phyloP scores from a whole-genome alignment of 2,113 vertebrate species.

The Tretioscincus oriximinensis region DNA sequence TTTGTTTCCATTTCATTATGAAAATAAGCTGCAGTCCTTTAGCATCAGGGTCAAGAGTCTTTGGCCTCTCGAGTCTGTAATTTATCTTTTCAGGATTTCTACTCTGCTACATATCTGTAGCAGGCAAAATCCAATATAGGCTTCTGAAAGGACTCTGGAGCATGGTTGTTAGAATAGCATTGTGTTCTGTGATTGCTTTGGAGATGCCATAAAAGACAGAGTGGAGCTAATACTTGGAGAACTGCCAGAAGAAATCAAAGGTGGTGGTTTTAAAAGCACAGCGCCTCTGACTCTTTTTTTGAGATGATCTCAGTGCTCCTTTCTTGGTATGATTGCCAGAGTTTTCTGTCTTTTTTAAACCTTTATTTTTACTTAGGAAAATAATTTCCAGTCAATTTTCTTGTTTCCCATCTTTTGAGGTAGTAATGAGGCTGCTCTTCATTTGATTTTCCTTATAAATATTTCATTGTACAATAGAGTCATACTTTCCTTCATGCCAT shows the following conservation, averaged over 20 bases:
- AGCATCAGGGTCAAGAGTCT: slow-evolving; percentile 33
- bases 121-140: slow-evolving; percentile 37
- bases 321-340: slow-evolving; percentile 20
- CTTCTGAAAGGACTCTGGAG: slow-evolving; percentile 37
- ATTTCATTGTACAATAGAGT: slow-evolving; percentile 17
- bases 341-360: not conserved
- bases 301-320: slow-evolving; percentile 30
- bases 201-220: slow-evolving; percentile 36
- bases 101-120: slow-evolving; percentile 31
- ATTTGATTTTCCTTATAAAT: slow-evolving; percentile 2
- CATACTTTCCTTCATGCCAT: slow-evolving; percentile 5
- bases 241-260: slow-evolving; percentile 35
- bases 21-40: slow-evolving; percentile 44
- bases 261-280: slow-evolving; percentile 32
- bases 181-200: slow-evolving; percentile 39
- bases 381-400: slow-evolving; percentile 13
- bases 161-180: slow-evolving; percentile 23
- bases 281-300: slow-evolving; percentile 9
- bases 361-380: slow-evolving; percentile 15
- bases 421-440: not conserved
- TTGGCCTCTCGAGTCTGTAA: slow-evolving; percentile 10
- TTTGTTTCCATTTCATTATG: slow-evolving; percentile 56
- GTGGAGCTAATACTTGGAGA: slow-evolving; percentile 33
- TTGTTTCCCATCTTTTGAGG: not conserved
- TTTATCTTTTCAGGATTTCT: slow-evolving; percentile 35